Conservation (phyloP, 2,888 invertebrate species). For the Perdita meconis region DNA sequence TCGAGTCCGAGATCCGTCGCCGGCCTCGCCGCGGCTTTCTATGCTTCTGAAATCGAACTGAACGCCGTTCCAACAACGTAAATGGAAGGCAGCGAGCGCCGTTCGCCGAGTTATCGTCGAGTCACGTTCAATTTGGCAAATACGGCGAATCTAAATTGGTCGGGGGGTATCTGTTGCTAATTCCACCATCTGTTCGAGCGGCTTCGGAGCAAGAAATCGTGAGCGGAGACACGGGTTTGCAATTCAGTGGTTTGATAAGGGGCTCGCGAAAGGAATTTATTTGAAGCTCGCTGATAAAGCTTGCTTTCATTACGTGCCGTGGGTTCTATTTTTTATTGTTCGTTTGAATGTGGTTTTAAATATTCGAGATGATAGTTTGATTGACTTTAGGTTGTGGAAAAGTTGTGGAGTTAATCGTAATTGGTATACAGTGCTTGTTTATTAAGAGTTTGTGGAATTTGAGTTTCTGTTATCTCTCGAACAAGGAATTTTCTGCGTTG, state of each 20-base stretch:
- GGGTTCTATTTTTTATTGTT: too few relatives aligned
- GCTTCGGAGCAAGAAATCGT: not conserved
- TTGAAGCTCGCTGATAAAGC: too few relatives aligned
- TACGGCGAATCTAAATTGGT: not conserved
- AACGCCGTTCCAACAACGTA: not conserved
- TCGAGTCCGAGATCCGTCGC: constrained; percentile 1
- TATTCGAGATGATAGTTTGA: not conserved
- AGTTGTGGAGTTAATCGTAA: not conserved
- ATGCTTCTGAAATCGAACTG: constrained; percentile 49
- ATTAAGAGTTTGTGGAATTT: too few relatives aligned
- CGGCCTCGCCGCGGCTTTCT: constrained; percentile 5
- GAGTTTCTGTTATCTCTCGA: constrained; percentile 10
- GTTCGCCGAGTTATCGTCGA: not conserved
- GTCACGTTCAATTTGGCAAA: not conserved
- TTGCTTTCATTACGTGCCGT: too few relatives aligned
- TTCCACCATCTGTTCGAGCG: not conserved
- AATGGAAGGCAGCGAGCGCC: not conserved
- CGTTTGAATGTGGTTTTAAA: not conserved
- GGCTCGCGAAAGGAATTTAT: not conserved
- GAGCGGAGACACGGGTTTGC: not conserved
- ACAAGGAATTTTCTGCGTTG: not conserved
- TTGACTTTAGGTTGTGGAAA: too few relatives aligned
- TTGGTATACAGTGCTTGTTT: not conserved
- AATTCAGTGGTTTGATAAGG: not conserved
- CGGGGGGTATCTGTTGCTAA: not conserved